A percentile compares a stretch with the other conserved stretches of the same genome.
Conservation (phyloP, 2,113 vertebrate species). For the Probosciger aterrimus region DNA sequence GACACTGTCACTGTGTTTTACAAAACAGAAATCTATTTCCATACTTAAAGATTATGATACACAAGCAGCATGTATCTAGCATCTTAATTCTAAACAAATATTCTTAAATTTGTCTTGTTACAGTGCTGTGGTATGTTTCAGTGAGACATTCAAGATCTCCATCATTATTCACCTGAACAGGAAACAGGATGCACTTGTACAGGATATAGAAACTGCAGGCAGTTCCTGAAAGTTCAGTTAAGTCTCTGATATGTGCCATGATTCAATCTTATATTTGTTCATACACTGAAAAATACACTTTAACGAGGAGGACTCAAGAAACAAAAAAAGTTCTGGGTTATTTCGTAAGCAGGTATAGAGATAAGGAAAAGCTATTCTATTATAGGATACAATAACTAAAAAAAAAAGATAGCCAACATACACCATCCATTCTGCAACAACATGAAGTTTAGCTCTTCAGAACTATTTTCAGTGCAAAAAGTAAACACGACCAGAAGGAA, state of each 20-base stretch:
- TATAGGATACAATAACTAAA: fast-evolving
- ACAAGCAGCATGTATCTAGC: not conserved
- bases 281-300: not conserved
- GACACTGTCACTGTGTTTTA: not conserved
- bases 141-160: not conserved
- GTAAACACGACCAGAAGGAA: not conserved
- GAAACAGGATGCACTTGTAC: not conserved
- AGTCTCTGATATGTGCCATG: not conserved
- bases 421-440: fast-evolving
- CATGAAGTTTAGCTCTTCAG: fast-evolving
- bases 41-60: not conserved
- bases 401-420: fast-evolving
- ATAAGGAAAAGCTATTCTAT: not conserved
- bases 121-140: not conserved
- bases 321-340: not conserved
- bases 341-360: not conserved
- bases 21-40: not conserved
- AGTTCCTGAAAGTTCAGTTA: not conserved
- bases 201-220: fast-evolving
- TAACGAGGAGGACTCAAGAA: not conserved
- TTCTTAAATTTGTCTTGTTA: not conserved
- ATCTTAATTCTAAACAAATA: not conserved
- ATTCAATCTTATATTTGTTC: fast-evolving
- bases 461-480: not conserved
- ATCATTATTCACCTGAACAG: not conserved